These are phyloP conservation scores for Stegana nigrithorax DNA, from an alignment of 2,888 invertebrate species.

Conservation along the genomic window DNA sequence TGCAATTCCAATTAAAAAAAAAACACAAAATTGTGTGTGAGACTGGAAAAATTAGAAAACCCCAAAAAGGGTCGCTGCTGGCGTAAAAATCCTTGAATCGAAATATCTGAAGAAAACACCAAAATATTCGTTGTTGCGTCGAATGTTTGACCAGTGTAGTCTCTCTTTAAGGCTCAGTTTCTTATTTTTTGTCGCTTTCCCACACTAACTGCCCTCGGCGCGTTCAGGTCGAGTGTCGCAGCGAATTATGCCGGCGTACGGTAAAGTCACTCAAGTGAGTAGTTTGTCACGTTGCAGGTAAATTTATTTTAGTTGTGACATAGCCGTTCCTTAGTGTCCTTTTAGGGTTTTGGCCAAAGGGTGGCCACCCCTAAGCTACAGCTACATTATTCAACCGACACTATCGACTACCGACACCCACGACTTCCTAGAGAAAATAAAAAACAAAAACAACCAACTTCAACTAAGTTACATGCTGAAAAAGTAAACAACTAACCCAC, in stretches of 20 bases:
- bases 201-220: constrained; percentile 30
- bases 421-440: background rate
- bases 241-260: constrained; percentile 25
- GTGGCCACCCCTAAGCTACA: too few relatives aligned
- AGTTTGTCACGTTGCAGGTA: constrained; percentile 41
- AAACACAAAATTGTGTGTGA: background rate
- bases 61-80: too few relatives aligned
- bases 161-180: background rate
- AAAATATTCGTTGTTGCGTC: too few relatives aligned
- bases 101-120: too few relatives aligned
- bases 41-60: too few relatives aligned
- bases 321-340: constrained; percentile 27
- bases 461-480: background rate
- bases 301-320: constrained; percentile 22
- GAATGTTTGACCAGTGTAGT: background rate
- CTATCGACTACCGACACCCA: constrained; percentile 34
- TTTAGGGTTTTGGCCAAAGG: background rate
- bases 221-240: constrained; percentile 32
- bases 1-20: too few relatives aligned
- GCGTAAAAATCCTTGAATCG: too few relatives aligned
- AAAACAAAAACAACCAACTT: background rate
- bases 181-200: constrained; percentile 30
- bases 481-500: too few relatives aligned
- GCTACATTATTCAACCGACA: too few relatives aligned
- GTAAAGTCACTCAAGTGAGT: constrained; percentile 49